A percentile compares a stretch with the other conserved stretches of the same genome.
phyloP scores from a whole-genome alignment of 2,113 vertebrate genomes.

The Bujurquina vittata region DNA sequence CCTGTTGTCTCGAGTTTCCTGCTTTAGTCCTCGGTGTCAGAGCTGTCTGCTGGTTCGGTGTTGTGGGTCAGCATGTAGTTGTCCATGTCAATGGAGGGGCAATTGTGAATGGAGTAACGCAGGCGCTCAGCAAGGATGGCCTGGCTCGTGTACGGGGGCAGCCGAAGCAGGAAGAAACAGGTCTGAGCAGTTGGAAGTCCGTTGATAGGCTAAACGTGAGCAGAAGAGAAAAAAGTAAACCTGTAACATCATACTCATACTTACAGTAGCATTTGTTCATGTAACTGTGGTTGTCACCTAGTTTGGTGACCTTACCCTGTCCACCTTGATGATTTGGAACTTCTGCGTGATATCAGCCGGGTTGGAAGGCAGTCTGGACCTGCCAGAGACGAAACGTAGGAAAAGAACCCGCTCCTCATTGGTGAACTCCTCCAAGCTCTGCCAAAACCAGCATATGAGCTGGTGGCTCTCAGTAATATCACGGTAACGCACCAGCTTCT shows the following conservation, averaged over 20 bases:
- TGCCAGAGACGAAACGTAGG: conserved; percentile 84
- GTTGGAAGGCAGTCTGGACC: conserved; percentile 84
- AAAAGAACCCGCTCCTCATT: conserved; percentile 86
- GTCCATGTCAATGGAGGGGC: conserved; percentile 87
- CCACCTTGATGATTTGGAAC: conserved; percentile 87
- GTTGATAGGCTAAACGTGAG: conserved; percentile 77
- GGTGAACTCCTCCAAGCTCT: conserved; percentile 86
- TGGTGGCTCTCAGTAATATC: conserved; percentile 84
- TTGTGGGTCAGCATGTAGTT: conserved; percentile 87
- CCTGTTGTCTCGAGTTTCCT: conserved; percentile 1
- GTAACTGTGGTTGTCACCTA: neutral
- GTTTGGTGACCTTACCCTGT: conserved; percentile 74
- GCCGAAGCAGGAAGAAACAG: conserved; percentile 85
- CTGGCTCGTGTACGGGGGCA: conserved; percentile 84
- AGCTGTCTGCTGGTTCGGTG: conserved; percentile 80
- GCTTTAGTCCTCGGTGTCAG: conserved; percentile 80
- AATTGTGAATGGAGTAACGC: conserved; percentile 87
- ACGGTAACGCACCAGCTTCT: conserved; percentile 85
- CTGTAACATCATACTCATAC: neutral
- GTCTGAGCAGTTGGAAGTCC: conserved; percentile 86
- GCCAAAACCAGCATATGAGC: conserved; percentile 84
- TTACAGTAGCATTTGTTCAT: neutral
- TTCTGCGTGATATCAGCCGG: conserved; percentile 83
- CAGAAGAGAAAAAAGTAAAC: neutral
- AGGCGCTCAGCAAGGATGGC: conserved; percentile 81